phyloP scores from a whole-genome alignment of 2,113 vertebrate genomes.

The Takifugu flavidus region DNA sequence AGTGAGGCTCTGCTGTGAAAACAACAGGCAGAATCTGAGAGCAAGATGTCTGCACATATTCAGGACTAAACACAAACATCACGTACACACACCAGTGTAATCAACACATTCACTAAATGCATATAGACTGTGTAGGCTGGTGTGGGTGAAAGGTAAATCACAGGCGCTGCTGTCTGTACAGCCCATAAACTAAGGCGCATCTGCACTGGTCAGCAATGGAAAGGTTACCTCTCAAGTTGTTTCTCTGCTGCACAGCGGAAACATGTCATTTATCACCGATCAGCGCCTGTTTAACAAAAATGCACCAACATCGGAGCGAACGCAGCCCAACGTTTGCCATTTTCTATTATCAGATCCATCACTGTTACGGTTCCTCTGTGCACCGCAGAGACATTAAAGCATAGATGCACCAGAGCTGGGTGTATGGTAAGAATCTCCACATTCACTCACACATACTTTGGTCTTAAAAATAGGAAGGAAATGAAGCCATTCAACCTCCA shows the following conservation, averaged over 20 bases:
- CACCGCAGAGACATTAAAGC: constrained; percentile 19
- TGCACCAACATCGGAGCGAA: constrained; percentile 17
- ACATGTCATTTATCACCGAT: constrained; percentile 25
- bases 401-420: not conserved
- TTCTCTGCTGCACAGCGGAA: constrained; percentile 9
- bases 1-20: not conserved
- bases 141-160: constrained; percentile 39
- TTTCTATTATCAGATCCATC: constrained; percentile 35
- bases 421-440: not conserved
- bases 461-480: not conserved
- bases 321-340: constrained; percentile 3
- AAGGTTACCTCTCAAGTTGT: not conserved
- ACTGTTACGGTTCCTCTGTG: constrained; percentile 9
- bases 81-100: constrained; percentile 13
- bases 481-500: not conserved
- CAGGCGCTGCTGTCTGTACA: constrained; percentile 36
- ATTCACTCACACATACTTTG: not conserved
- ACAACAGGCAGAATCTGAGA: constrained; percentile 12
- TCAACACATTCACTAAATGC: constrained; percentile 38
- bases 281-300: constrained; percentile 19
- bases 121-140: constrained; percentile 35
- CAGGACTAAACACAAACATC: not conserved
- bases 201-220: constrained; percentile 24
- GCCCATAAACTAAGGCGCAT: constrained; percentile 6
- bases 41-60: not conserved